Percentiles rank a stretch among this genome's conserved stretches.
phyloP scores from a whole-genome alignment of 2,797 vertebrate genomes.

The Oryzias dopingdopingensis region DNA sequence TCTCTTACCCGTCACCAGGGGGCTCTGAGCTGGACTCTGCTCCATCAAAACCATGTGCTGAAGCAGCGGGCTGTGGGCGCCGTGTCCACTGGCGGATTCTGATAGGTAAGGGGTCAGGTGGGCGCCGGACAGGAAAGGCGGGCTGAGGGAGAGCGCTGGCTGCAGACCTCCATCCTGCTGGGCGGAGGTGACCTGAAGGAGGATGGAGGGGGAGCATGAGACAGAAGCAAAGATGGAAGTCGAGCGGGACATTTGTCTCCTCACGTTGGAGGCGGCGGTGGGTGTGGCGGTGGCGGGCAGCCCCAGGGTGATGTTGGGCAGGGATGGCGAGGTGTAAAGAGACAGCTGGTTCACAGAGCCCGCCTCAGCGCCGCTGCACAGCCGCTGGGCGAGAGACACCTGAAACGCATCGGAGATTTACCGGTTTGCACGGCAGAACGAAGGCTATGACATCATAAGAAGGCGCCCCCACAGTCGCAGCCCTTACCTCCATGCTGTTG shows the following conservation, averaged over 20 bases:
- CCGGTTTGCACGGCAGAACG: too few species aligned
- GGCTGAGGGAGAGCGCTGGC: constrained; percentile 86
- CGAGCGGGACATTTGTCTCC: constrained; percentile 8
- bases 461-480: too few species aligned
- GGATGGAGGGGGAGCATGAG: neutral
- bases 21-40: constrained; percentile 84
- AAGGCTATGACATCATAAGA: too few species aligned
- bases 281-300: constrained; percentile 84
- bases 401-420: constrained; percentile 34
- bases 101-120: constrained; percentile 91
- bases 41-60: constrained; percentile 97
- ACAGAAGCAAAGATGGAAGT: constrained; percentile 1
- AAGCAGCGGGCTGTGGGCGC: constrained; percentile 86
- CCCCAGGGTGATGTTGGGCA: constrained; percentile 97
- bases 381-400: constrained; percentile 85
- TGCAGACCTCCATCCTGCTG: constrained; percentile 88
- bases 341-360: constrained; percentile 88
- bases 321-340: constrained; percentile 94
- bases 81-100: constrained; percentile 77
- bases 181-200: constrained; percentile 82
- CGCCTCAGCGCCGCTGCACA: constrained; percentile 81
- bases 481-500: constrained; percentile 83
- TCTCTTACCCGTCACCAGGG: constrained; percentile 85
- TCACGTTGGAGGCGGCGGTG: constrained; percentile 84
- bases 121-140: constrained; percentile 85